Percentiles rank a stretch among this genome's conserved stretches.
phyloP scores from a whole-genome alignment of 2,888 invertebrate species.

The Synergus japonicus region DNA sequence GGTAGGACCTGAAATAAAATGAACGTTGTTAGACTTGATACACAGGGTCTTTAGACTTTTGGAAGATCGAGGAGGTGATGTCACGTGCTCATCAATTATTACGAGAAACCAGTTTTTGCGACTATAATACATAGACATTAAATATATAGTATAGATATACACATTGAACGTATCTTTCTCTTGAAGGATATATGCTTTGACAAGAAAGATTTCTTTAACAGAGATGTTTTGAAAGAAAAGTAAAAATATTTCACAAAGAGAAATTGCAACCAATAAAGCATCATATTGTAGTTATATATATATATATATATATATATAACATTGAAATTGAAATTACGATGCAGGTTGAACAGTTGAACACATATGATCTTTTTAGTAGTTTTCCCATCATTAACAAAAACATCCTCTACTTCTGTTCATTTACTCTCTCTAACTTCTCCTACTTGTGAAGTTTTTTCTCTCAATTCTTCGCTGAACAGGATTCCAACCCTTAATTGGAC shows the following conservation, averaged over 20 bases:
- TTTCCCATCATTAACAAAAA: not conserved
- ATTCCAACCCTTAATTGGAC: not conserved
- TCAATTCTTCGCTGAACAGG: not conserved
- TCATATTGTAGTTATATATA: not conserved
- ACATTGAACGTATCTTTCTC: not conserved
- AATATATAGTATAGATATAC: not conserved
- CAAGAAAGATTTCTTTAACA: not conserved
- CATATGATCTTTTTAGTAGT: not conserved
- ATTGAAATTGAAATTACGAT: too few species aligned
- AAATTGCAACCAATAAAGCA: not conserved
- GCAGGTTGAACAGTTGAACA: too few species aligned
- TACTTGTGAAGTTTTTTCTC: not conserved
- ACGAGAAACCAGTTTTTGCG: not conserved
- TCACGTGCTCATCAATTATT: not conserved
- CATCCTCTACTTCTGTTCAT: not conserved
- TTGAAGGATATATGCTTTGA: not conserved
- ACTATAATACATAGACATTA: not conserved
- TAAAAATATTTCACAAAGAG: not conserved
- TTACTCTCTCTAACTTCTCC: not conserved
- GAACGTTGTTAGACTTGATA: too few species aligned
- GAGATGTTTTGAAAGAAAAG: slow-evolving; percentile 1
- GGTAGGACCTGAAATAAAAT: too few species aligned
- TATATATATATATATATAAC: too few species aligned
- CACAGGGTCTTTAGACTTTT: too few species aligned
- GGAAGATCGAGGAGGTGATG: too few species aligned